Evolutionary conservation across 2,113 vertebrate genomes (phyloP).

Genomic region (Aleadryas rufinucha): DNA sequence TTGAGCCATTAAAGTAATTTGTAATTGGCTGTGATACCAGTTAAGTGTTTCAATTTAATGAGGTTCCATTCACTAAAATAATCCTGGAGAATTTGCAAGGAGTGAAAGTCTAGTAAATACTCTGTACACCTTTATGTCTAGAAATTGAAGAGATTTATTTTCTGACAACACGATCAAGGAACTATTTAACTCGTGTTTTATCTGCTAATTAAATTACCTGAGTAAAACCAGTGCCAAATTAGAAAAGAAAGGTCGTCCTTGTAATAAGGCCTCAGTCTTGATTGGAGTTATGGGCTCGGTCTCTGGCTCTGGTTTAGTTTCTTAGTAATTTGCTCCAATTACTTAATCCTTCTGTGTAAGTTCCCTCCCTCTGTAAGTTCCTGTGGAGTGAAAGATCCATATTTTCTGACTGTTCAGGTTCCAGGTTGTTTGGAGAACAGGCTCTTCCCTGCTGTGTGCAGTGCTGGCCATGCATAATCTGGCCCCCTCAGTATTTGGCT

Average conservation of each 20-base stretch:
- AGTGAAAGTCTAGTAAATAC: not conserved
- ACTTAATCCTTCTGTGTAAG: not conserved
- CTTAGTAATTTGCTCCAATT: not conserved
- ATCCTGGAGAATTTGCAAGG: not conserved
- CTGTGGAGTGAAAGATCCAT: not conserved
- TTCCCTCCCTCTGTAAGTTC: too few relatives aligned
- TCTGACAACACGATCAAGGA: not conserved
- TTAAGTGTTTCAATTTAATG: not conserved
- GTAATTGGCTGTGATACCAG: not conserved
- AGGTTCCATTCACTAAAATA: not conserved
- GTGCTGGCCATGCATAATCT: not conserved
- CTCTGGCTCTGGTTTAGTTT: not conserved
- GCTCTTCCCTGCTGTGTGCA: not conserved
- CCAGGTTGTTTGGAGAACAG: not conserved
- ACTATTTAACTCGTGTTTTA: not conserved
- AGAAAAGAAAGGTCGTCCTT: not conserved
- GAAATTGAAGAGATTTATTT: not conserved
- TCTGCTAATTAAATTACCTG: not conserved
- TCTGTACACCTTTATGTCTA: not conserved
- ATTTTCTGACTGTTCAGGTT: not conserved
- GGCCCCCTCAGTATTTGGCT: not conserved
- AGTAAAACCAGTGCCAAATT: not conserved
- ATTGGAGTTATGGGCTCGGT: not conserved
- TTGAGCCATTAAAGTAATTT: not conserved
- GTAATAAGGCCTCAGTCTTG: not conserved